Evolutionary conservation across 35 echinoderm and acorn worm genomes (phyloP), one percentile per base, ranked within the genome.

Genomic region (Anneissia japonica): DNA sequence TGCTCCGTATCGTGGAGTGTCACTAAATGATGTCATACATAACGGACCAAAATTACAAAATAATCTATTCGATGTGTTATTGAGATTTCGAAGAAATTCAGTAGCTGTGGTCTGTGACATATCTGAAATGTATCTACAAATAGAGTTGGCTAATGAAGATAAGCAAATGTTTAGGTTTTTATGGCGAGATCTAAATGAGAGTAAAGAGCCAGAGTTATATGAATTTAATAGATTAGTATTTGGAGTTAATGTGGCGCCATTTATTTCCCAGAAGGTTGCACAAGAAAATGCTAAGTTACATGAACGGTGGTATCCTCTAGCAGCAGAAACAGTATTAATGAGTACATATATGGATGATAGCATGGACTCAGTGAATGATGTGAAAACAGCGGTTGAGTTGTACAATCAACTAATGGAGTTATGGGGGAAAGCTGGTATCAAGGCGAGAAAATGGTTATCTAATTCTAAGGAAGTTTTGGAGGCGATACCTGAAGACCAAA

Each of bases 81-180:
- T 80, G 14, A 0, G 37, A 17, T 87, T 87, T 76, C 21, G 87
- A 82, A 75, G 79, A 77, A 38, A 75, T 30, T 31, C 55, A 75
- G 80, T 89, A 46, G 87, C 79, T 16, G 9, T 89, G 35, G 86
- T 88, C 21, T 88, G 77, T 72, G 86, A 88, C 31, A 37, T 81
- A 31, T 3, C 39, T 3, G 41, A 88, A 37, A 87, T 88, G 86
- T 81, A 88, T 39, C 28, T 88, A 10, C 76, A 88, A 23, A 81
- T 81, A 35, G 0, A 72, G 34, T 9, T 81, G 23, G 31, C 31
- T 64, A 32, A n/a, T 23, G 9, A 6, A 23, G 76, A 51, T 13
- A 4, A 73, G 31, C 37, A 74, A 0, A 78, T 39, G 16, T 73
- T 75, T 76, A 36, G 64, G 36, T 85, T 85, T 21, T 39, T 82